Percentiles rank a stretch among this genome's conserved stretches.
Evolutionary conservation across 2,888 invertebrate genomes (phyloP).

Genomic region (Drosophila acutilabella): DNA sequence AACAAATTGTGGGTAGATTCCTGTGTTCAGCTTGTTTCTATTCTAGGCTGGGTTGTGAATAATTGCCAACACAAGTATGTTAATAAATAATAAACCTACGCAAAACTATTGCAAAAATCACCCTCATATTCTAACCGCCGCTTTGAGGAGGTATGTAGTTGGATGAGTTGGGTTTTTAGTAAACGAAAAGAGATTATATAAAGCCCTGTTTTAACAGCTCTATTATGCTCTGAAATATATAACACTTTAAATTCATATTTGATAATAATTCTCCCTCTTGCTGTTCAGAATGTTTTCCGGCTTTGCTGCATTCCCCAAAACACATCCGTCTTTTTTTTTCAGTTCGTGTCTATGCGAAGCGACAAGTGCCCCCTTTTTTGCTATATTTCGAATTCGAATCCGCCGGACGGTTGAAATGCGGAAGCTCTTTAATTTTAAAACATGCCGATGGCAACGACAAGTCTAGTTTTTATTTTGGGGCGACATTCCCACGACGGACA

Average conservation of each 20-base stretch:
- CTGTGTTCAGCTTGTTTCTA: conserved; percentile 25
- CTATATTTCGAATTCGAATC: conserved; percentile 27
- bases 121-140: conserved; percentile 8
- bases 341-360: conserved; percentile 8
- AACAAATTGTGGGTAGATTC: conserved; percentile 22
- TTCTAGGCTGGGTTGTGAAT: conserved; percentile 39
- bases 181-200: not conserved
- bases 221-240: too few relatives aligned
- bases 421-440: conserved; percentile 64
- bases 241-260: not conserved
- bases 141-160: not conserved
- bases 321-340: conserved; percentile 6
- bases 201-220: not conserved
- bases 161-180: not conserved
- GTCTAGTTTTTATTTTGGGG: conserved; percentile 23
- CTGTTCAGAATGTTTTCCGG: conserved; percentile 61
- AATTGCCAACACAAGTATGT: conserved; percentile 47
- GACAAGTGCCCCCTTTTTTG: conserved; percentile 26
- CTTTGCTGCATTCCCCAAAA: conserved; percentile 34
- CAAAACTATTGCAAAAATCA: conserved; percentile 9
- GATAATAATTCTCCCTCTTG: not conserved
- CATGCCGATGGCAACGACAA: conserved; percentile 42
- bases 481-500: conserved; percentile 55
- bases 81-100: conserved; percentile 46
- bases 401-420: conserved; percentile 46